A percentile compares a stretch with the other conserved stretches of the same genome.
These are phyloP conservation scores for Onthophagus taurus DNA, from an alignment of 1,140 invertebrate genomes.

Conservation along the genomic window DNA sequence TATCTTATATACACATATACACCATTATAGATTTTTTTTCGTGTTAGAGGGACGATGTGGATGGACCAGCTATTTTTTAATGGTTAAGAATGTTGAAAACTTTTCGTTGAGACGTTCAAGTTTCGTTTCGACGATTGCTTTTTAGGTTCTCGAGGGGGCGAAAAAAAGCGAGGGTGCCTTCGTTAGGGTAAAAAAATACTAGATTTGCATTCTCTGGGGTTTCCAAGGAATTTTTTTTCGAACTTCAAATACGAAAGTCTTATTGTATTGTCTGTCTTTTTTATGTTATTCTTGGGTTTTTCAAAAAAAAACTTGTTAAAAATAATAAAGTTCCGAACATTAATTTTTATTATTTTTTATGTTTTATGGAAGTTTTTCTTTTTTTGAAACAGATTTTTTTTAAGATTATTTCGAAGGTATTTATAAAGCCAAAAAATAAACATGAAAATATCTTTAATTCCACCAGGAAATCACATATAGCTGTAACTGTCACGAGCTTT, in stretches of 20 bases:
- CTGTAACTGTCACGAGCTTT: slow-evolving; percentile 27
- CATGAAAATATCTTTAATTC: too few relatives aligned
- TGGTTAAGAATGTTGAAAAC: slow-evolving; percentile 15
- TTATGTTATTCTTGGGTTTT: too few relatives aligned
- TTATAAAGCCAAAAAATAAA: too few relatives aligned
- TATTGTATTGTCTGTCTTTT: too few relatives aligned
- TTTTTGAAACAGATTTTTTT: too few relatives aligned
- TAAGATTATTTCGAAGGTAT: too few relatives aligned
- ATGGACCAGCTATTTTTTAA: slow-evolving; percentile 19
- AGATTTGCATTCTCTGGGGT: slow-evolving; percentile 36
- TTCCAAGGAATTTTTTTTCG: too few relatives aligned
- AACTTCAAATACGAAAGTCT: too few relatives aligned
- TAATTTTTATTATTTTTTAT: too few relatives aligned
- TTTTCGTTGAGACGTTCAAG: slow-evolving; percentile 4
- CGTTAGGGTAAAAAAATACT: slow-evolving; percentile 36
- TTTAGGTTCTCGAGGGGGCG: slow-evolving; percentile 31
- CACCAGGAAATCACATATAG: slow-evolving; percentile 15
- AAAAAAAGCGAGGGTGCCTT: slow-evolving; percentile 36
- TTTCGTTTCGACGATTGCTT: slow-evolving; percentile 19
- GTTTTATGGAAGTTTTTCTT: too few relatives aligned
- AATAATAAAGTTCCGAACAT: too few relatives aligned
- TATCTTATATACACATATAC: slow-evolving; percentile 1
- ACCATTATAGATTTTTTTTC: slow-evolving; percentile 36
- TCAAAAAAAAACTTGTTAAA: too few relatives aligned
- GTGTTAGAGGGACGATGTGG: slow-evolving; percentile 32